phyloP scores from a whole-genome alignment of 1,140 invertebrate genomes.

The Caligus rogercresseyi region DNA sequence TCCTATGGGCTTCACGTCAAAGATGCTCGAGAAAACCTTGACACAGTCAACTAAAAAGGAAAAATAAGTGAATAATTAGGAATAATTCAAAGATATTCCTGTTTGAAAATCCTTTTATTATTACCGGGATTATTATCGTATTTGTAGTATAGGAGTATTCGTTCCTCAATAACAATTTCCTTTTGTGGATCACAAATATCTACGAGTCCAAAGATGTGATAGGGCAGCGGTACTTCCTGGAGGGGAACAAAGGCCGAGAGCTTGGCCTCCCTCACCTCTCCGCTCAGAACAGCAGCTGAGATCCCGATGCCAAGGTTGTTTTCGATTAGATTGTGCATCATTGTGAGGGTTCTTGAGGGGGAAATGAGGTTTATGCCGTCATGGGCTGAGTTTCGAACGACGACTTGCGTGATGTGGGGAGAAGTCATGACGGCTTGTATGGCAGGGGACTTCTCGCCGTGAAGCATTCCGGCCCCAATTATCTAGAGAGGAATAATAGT shows the following conservation, averaged over 20 bases:
- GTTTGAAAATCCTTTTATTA: not conserved
- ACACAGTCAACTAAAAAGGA: slow-evolving; percentile 62
- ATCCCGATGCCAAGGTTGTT: slow-evolving; percentile 74
- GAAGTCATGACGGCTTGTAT: slow-evolving; percentile 70
- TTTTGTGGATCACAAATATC: slow-evolving; percentile 91
- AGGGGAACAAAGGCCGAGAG: slow-evolving; percentile 69
- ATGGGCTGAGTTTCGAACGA: slow-evolving; percentile 61
- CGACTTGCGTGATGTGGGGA: slow-evolving; percentile 60
- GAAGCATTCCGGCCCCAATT: slow-evolving; percentile 81
- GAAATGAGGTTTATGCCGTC: slow-evolving; percentile 83
- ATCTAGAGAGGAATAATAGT: too few relatives aligned
- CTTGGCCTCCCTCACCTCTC: slow-evolving; percentile 70
- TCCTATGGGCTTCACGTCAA: slow-evolving; percentile 63
- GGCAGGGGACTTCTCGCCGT: slow-evolving; percentile 82
- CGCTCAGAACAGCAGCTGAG: slow-evolving; percentile 68
- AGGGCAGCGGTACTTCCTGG: slow-evolving; percentile 66
- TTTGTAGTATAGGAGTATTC: slow-evolving; percentile 86
- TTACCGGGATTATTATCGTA: slow-evolving; percentile 67
- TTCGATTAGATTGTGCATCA: slow-evolving; percentile 41
- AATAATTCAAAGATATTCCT: not conserved
- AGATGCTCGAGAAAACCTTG: slow-evolving; percentile 79
- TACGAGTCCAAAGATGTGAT: slow-evolving; percentile 81
- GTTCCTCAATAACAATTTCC: slow-evolving; percentile 68
- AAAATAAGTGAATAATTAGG: not conserved
- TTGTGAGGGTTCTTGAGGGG: slow-evolving; percentile 53